These are phyloP conservation scores for Rhynchomys soricoides DNA, from an alignment of 2,113 vertebrate species.

Conservation along the genomic window DNA sequence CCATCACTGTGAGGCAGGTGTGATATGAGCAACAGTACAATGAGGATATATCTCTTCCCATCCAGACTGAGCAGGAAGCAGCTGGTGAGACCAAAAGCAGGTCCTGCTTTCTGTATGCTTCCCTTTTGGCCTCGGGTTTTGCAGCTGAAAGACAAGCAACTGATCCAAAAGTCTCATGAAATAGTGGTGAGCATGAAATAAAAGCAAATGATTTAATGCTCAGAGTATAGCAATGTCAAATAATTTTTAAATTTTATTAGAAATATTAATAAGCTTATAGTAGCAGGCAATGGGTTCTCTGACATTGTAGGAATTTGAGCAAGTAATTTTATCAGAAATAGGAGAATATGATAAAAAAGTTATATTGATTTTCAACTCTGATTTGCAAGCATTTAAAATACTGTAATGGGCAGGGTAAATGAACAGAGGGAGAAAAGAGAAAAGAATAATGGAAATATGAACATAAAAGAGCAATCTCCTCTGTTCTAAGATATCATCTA, in stretches of 20 bases:
- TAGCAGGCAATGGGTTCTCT: background rate
- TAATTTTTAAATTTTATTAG: background rate
- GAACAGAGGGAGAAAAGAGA: background rate
- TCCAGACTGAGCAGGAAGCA: background rate
- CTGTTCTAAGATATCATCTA: background rate
- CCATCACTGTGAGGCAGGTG: no score
- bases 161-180: background rate
- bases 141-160: background rate
- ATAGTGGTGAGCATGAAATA: background rate
- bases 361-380: constrained; percentile 37
- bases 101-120: background rate
- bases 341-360: background rate
- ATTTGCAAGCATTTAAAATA: constrained; percentile 73
- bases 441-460: background rate
- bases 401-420: constrained; percentile 59
- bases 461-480: background rate
- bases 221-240: background rate
- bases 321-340: background rate
- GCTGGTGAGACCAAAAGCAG: no score
- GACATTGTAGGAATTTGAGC: background rate
- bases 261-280: background rate
- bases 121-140: background rate
- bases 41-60: no score
- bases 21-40: no score
- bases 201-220: background rate